Evolutionary conservation across 2,888 invertebrate species (phyloP).

Genomic region (Sisyra terminalis): DNA sequence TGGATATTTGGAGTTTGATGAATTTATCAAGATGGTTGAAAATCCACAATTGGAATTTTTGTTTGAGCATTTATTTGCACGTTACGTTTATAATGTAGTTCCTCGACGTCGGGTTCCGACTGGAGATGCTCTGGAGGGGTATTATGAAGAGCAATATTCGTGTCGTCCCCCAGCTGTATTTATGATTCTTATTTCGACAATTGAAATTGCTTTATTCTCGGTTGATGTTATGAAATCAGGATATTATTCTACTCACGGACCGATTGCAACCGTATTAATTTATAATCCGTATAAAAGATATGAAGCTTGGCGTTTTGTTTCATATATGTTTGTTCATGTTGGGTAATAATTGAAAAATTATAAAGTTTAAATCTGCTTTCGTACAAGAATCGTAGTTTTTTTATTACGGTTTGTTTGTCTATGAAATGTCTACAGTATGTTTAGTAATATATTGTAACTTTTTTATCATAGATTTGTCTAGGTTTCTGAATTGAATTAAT

Average conservation of each 20-base stretch:
- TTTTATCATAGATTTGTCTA: too few species aligned
- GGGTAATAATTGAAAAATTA: too few species aligned
- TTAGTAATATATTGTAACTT: too few species aligned
- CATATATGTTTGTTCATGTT: slow-evolving; percentile 93
- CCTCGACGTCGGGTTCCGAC: slow-evolving; percentile 16
- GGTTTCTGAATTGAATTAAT: too few species aligned
- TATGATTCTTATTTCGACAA: slow-evolving; percentile 75
- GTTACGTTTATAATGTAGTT: slow-evolving; percentile 28
- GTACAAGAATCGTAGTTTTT: not conserved
- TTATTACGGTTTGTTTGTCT: not conserved
- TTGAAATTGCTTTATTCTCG: slow-evolving; percentile 59
- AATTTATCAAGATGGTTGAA: slow-evolving; percentile 55
- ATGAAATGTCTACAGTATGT: too few species aligned
- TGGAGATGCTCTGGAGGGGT: slow-evolving; percentile 38
- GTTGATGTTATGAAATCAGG: slow-evolving; percentile 15
- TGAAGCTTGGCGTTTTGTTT: slow-evolving; percentile 84
- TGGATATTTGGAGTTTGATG: slow-evolving; percentile 49
- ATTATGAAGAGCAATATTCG: slow-evolving; percentile 81
- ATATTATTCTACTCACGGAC: slow-evolving; percentile 45
- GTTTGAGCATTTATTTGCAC: slow-evolving; percentile 44
- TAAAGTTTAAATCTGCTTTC: not conserved
- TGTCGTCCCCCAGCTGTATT: slow-evolving; percentile 86
- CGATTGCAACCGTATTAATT: slow-evolving; percentile 68
- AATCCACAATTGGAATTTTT: slow-evolving; percentile 40
- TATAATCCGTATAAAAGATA: slow-evolving; percentile 73